Percentiles rank a stretch among this genome's conserved stretches.
Conservation (phyloP, 2,113 vertebrate species). For the Athene noctua region DNA sequence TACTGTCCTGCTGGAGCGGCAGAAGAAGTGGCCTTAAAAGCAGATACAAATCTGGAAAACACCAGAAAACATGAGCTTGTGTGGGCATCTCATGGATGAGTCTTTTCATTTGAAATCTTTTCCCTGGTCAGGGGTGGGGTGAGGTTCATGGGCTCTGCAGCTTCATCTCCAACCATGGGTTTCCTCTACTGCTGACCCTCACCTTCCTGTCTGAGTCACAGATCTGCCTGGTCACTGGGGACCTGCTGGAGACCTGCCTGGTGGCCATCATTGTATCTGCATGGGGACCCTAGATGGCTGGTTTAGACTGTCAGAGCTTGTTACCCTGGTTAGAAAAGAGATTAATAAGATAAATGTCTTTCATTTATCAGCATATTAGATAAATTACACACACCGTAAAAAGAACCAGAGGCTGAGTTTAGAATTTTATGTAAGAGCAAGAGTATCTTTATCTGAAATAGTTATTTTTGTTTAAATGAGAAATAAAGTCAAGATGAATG, state of each 20-base stretch:
- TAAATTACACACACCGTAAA: background rate
- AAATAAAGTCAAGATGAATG: background rate
- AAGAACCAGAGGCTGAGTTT: background rate
- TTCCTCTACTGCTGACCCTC: background rate
- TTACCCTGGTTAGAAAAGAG: background rate
- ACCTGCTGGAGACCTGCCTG: accelerated
- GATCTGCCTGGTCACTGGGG: background rate
- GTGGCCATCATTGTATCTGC: background rate
- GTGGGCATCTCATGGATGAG: background rate
- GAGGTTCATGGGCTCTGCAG: background rate
- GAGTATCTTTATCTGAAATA: background rate
- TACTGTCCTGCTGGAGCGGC: background rate
- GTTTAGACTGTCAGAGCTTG: background rate
- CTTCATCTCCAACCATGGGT: background rate
- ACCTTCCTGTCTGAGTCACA: accelerated
- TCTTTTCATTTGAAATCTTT: background rate
- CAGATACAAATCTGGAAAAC: background rate
- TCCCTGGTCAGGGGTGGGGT: background rate
- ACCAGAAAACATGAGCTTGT: background rate
- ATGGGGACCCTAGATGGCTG: background rate
- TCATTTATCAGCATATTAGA: background rate
- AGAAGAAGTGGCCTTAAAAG: background rate
- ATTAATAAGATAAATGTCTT: background rate
- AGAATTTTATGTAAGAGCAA: background rate
- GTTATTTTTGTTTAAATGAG: background rate